A percentile compares a stretch with the other conserved stretches of the same genome.
These are phyloP conservation scores for Lepilemur septentrionalis DNA, from an alignment of 2,797 vertebrate species.

Conservation along the genomic window DNA sequence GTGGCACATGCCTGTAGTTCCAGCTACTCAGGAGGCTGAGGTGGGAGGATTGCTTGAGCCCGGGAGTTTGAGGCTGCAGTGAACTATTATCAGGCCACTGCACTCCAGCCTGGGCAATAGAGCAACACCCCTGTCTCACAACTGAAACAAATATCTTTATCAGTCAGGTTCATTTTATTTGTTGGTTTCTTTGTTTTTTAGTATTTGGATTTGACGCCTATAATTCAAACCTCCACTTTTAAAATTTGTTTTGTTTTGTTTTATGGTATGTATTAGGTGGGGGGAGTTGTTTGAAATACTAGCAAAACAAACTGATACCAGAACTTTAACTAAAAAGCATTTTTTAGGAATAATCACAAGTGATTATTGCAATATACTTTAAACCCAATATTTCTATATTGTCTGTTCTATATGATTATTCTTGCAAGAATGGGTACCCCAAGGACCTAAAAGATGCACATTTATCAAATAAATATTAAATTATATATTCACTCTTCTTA, in stretches of 20 bases:
- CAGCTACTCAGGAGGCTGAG: neutral
- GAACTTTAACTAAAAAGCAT: neutral
- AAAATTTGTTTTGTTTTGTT: neutral
- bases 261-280: neutral
- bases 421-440: neutral
- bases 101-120: neutral
- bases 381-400: neutral
- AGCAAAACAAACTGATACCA: neutral
- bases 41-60: neutral
- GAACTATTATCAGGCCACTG: neutral
- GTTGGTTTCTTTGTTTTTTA: neutral
- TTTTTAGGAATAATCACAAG: neutral
- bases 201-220: neutral
- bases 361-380: neutral
- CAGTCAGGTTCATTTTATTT: neutral
- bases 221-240: neutral
- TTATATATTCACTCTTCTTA: neutral
- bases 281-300: neutral
- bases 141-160: neutral
- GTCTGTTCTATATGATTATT: neutral
- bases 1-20: neutral
- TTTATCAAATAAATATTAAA: neutral
- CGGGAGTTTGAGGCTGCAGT: neutral
- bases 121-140: neutral
- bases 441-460: neutral